Evolutionary conservation across 2,797 vertebrate genomes (phyloP).

Genomic region (Hipposideros larvatus): DNA sequence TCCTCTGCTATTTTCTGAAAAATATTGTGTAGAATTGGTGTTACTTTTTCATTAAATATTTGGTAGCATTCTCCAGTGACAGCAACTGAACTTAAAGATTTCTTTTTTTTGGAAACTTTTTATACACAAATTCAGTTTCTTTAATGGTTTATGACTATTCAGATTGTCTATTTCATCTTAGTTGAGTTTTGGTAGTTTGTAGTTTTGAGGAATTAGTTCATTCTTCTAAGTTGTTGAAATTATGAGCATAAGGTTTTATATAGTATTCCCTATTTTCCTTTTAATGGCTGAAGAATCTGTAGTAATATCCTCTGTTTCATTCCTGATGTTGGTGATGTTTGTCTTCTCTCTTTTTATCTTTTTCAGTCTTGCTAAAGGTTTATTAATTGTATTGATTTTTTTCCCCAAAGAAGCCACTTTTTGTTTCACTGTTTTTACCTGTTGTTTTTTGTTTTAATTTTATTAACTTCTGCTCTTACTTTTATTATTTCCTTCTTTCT

Average conservation of each 20-base stretch:
- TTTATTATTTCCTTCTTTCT: background rate
- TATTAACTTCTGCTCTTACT: background rate
- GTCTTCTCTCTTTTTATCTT: background rate
- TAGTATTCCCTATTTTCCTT: background rate
- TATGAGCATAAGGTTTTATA: background rate
- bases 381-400: background rate
- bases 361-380: background rate
- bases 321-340: background rate
- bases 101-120: background rate
- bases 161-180: background rate
- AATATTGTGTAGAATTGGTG: background rate
- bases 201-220: background rate
- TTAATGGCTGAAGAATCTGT: background rate
- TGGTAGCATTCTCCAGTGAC: background rate
- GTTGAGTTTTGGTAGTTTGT: background rate
- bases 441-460: background rate
- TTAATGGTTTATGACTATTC: background rate
- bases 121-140: background rate
- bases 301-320: background rate
- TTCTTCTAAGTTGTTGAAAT: background rate
- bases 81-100: background rate
- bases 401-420: background rate
- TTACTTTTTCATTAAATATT: background rate
- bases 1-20: background rate
- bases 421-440: background rate